A percentile compares a stretch with the other conserved stretches of the same genome.
phyloP scores from a whole-genome alignment of 2,797 vertebrate genomes.

The Melopsittacus undulatus region DNA sequence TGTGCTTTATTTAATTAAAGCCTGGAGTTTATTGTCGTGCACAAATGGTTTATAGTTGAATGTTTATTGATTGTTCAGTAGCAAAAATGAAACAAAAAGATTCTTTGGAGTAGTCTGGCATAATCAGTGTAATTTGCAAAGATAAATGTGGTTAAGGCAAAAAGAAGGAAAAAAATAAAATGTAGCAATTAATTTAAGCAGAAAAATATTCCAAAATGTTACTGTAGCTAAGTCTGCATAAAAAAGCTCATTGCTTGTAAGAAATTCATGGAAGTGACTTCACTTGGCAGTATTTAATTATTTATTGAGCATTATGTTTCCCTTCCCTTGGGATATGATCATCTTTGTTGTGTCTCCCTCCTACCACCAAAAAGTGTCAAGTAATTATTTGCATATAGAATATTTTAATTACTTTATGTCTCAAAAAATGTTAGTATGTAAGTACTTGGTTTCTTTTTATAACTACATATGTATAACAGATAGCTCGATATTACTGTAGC shows the following conservation, averaged over 20 bases:
- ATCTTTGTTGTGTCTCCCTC: background rate
- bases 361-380: background rate
- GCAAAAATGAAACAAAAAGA: background rate
- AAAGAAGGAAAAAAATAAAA: background rate
- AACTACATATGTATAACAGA: accelerated
- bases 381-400: background rate
- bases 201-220: background rate
- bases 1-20: background rate
- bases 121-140: background rate
- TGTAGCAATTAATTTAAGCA: background rate
- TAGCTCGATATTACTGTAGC: background rate
- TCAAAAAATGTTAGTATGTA: background rate
- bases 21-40: background rate
- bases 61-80: background rate
- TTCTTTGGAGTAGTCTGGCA: background rate
- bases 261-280: constrained; percentile 31
- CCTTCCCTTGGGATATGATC: background rate
- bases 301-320: background rate
- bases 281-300: constrained; percentile 11
- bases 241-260: background rate
- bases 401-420: background rate
- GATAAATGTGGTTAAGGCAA: background rate
- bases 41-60: background rate
- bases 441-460: background rate
- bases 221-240: background rate